Evolutionary conservation across 2,888 invertebrate species (phyloP), one percentile per base, ranked within the genome.

Genomic region (Thecocarcelia acutangulata): DNA sequence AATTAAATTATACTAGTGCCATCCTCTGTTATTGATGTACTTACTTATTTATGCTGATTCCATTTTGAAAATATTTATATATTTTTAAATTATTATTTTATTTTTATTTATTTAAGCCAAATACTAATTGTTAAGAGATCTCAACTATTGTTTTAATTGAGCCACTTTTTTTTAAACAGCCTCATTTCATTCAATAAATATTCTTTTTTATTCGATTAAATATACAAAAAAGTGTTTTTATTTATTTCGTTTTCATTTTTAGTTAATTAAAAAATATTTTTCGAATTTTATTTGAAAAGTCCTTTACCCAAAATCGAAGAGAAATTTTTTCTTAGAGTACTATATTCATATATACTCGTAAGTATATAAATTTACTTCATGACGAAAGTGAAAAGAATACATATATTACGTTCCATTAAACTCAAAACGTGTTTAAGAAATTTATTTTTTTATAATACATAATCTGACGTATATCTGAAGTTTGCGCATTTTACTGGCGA

Each of bases 91-190:
- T 70, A 54, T 48, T 46, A 15, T 58, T 58, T 13, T 46, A 28
- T 54, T 56, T 69, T 66, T 40, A 40, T 40, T 12, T 44, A 54
- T 58, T 69, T 73, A 76, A 77, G 68, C 83, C 83, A 80, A 77
- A 83, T 73, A 78, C 59, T 80, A 73, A 78, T 73, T 83, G 59
- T 40, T 70, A 77, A 80, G 80, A 59, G 83, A 83, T 83, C 83
- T 83, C 83, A 83, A 44, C 44, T n/a, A 56, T 59, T 52, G 61
- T 50, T 70, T 75, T 63, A 56, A 56, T 48, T 61, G 15, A 15
- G 52, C n/a, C 28, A 61, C 15, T n/a, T 33, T 50, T 52, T 52
- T 68, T 64, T 56, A 46, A 56, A 13, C 40, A 56, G 13, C 48
- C 48, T 42, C 15, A 64, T 63, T 59, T 44, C 61, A 66, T 78